phyloP scores from a whole-genome alignment of 2,113 vertebrate species.

The Leptodactylus fuscus region DNA sequence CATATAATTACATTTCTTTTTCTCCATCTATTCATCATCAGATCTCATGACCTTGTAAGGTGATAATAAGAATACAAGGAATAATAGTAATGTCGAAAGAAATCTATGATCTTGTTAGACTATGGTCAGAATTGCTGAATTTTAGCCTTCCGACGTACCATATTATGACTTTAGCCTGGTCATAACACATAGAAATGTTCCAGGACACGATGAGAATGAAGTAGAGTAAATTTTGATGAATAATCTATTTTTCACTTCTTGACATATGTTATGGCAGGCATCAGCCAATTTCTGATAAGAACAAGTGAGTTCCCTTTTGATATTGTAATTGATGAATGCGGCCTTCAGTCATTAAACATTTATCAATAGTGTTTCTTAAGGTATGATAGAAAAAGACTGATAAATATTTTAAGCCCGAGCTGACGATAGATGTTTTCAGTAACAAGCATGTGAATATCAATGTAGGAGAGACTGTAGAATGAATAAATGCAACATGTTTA shows the following conservation, averaged over 20 bases:
- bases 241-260: not conserved
- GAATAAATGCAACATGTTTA: not conserved
- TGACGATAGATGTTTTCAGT: not conserved
- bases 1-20: too few species aligned
- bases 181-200: not conserved
- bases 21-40: too few species aligned
- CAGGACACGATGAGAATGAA: not conserved
- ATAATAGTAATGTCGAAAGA: too few species aligned
- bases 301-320: not conserved
- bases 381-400: not conserved
- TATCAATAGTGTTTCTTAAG: not conserved
- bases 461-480: not conserved
- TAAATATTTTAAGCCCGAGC: not conserved
- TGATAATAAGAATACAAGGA: too few species aligned
- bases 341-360: not conserved
- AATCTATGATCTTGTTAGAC: too few species aligned
- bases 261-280: not conserved
- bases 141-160: too few species aligned
- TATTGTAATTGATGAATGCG: not conserved
- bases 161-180: not conserved
- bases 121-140: too few species aligned
- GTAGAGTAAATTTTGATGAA: not conserved
- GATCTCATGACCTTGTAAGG: too few species aligned
- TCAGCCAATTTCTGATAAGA: not conserved
- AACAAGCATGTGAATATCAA: not conserved